phyloP scores from a whole-genome alignment of 1,140 invertebrate genomes.

The Portunus trituberculatus region DNA sequence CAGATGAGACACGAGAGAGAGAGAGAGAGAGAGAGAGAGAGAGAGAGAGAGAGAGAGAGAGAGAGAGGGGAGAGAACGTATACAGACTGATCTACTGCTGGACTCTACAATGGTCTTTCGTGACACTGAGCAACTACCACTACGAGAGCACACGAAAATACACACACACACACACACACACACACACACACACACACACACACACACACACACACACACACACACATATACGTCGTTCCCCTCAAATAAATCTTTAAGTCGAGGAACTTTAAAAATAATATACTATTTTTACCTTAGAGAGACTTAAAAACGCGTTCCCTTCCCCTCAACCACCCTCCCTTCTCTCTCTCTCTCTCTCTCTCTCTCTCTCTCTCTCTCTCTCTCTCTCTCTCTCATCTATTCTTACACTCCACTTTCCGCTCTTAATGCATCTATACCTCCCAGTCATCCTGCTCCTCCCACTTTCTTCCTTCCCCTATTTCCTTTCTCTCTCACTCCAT shows the following conservation, averaged over 20 bases:
- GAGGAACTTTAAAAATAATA: neutral
- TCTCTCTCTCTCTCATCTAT: neutral
- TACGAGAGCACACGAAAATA: neutral
- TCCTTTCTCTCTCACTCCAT: neutral
- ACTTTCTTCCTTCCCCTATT: neutral
- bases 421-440: neutral
- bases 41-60: neutral
- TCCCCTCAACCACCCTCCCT: neutral
- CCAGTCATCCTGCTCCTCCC: neutral
- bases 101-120: neutral
- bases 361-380: slow-evolving; percentile 8
- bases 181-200: neutral
- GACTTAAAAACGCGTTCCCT: neutral
- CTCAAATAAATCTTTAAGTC: neutral
- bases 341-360: slow-evolving; percentile 20
- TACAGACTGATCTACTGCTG: neutral
- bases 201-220: slow-evolving; percentile 31
- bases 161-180: slow-evolving; percentile 8
- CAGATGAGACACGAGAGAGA: too few relatives aligned
- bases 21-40: neutral
- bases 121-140: neutral
- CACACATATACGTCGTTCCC: neutral
- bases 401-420: too few relatives aligned
- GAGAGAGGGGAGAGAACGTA: neutral
- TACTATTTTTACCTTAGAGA: neutral